phyloP scores from a whole-genome alignment of 2,113 vertebrate genomes.

The Syngnathus floridae region DNA sequence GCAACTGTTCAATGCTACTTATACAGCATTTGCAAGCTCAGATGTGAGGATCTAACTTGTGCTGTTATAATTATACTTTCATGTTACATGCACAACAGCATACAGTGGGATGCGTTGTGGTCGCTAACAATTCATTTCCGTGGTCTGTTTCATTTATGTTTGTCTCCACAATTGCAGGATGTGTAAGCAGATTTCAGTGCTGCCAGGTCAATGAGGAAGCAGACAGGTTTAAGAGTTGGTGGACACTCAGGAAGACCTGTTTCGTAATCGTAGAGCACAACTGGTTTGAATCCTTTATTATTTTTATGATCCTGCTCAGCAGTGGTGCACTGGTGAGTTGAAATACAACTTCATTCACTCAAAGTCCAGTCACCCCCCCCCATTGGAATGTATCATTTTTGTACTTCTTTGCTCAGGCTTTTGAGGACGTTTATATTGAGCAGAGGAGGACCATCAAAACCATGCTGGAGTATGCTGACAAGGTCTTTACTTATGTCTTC shows the following conservation, averaged over 20 bases:
- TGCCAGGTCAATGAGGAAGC: constrained; percentile 86
- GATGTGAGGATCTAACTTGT: too few relatives aligned
- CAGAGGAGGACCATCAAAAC: constrained; percentile 89
- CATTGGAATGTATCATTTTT: background rate
- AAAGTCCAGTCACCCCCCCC: background rate
- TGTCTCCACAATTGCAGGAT: constrained; percentile 68
- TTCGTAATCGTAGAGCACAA: constrained; percentile 97
- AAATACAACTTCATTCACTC: background rate
- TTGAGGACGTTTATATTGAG: constrained; percentile 97
- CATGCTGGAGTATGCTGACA: constrained; percentile 92
- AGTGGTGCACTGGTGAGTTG: constrained; percentile 90
- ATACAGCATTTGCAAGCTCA: too few relatives aligned
- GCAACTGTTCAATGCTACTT: too few relatives aligned
- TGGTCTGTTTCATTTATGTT: background rate
- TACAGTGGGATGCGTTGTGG: background rate
- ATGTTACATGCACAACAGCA: background rate
- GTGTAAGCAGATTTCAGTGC: constrained; percentile 87
- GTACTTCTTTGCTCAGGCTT: constrained; percentile 72
- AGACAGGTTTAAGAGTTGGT: constrained; percentile 84
- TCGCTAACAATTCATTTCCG: background rate
- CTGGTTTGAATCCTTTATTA: constrained; percentile 99
- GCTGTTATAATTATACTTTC: background rate
- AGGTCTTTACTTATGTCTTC: constrained; percentile 96
- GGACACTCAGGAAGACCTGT: constrained; percentile 94
- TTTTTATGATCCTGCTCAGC: constrained; percentile 99